Conservation (phyloP, 1,140 invertebrate genomes). For the Ctenoplectra terminalis region DNA sequence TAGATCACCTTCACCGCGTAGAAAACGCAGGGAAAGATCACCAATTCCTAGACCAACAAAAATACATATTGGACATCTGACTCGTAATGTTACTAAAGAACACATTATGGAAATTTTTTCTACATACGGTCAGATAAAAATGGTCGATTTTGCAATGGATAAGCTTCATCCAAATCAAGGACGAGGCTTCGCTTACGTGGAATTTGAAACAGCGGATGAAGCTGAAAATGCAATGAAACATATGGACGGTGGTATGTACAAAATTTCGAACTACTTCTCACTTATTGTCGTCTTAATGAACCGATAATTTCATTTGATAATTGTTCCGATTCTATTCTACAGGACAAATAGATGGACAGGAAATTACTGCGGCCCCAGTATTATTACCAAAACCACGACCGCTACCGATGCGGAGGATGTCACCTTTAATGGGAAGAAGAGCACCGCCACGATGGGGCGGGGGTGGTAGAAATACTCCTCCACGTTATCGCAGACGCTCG, state of each 20-base stretch:
- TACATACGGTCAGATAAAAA: conserved; percentile 94
- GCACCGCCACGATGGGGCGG: conserved; percentile 83
- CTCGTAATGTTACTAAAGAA: conserved; percentile 95
- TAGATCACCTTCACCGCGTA: conserved; percentile 83
- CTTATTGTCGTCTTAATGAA: conserved; percentile 11
- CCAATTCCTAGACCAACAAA: conserved; percentile 94
- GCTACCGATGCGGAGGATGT: conserved; percentile 86
- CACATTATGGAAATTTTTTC: conserved; percentile 98
- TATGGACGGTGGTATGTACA: conserved; percentile 96
- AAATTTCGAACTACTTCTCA: neutral
- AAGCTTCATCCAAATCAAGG: conserved; percentile 93
- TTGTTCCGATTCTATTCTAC: conserved; percentile 34
- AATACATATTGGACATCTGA: conserved; percentile 96
- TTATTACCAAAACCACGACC: conserved; percentile 89
- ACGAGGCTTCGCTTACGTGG: conserved; percentile 96
- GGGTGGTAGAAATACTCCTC: conserved; percentile 79
- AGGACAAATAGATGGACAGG: conserved; percentile 95
- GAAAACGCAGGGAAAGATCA: conserved; percentile 89
- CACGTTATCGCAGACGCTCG: conserved; percentile 85
- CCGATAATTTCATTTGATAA: neutral
- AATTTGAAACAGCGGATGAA: conserved; percentile 96
- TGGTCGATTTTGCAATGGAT: conserved; percentile 94
- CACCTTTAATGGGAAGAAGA: conserved; percentile 85
- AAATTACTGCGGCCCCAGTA: conserved; percentile 96
- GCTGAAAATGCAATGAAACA: conserved; percentile 99